Conservation (phyloP, 2,113 vertebrate species). For the Morone saxatilis region DNA sequence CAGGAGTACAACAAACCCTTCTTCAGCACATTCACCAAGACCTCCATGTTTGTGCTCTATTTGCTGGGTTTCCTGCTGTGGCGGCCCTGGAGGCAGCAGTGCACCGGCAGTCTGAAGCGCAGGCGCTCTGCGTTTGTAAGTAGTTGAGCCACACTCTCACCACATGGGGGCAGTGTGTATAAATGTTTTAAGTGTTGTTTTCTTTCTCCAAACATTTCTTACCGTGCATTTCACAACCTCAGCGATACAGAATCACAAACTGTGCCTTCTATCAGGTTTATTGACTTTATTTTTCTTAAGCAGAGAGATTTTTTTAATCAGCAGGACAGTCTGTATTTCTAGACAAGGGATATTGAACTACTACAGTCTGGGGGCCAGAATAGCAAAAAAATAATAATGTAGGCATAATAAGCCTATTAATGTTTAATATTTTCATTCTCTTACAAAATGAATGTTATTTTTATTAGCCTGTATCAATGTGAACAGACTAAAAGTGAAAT, state of each 20-base stretch:
- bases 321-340: neutral
- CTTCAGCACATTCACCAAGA: slow-evolving; percentile 98
- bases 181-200: neutral
- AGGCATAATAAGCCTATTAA: too few species aligned
- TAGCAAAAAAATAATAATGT: too few species aligned
- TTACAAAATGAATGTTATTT: too few species aligned
- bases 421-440: too few species aligned
- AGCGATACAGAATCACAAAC: neutral
- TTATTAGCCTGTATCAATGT: too few species aligned
- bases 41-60: slow-evolving; percentile 97
- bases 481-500: too few species aligned
- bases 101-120: slow-evolving; percentile 88
- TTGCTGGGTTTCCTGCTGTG: slow-evolving; percentile 96
- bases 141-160: slow-evolving; percentile 43
- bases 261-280: neutral
- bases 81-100: slow-evolving; percentile 97
- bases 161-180: neutral
- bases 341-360: too few species aligned
- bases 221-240: neutral
- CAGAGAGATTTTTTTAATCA: neutral
- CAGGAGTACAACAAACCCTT: slow-evolving; percentile 97
- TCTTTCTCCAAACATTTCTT: neutral
- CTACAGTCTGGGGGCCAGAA: too few species aligned
- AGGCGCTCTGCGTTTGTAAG: slow-evolving; percentile 90
- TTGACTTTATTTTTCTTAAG: neutral